Percentiles rank a stretch among this genome's conserved stretches.
Evolutionary conservation across 2,888 invertebrate species (phyloP).

Genomic region (Odontocolon sp.): DNA sequence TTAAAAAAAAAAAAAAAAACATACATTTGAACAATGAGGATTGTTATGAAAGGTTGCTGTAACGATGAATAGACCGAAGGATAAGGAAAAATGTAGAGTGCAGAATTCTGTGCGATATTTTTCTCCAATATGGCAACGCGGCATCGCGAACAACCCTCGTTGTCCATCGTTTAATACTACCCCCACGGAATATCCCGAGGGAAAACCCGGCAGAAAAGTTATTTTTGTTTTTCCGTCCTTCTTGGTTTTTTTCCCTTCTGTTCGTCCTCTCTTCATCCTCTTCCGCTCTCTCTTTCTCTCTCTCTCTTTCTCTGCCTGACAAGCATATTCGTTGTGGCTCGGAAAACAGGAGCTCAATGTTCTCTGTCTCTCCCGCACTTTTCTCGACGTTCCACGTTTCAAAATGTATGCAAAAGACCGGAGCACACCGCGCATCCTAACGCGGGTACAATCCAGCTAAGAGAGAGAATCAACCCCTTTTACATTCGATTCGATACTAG

Average conservation of each 20-base stretch:
- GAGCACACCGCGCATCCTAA: conserved; percentile 78
- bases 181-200: conserved; percentile 54
- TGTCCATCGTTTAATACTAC: conserved; percentile 61
- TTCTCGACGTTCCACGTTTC: conserved; percentile 73
- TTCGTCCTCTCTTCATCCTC: not conserved
- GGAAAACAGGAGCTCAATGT: conserved; percentile 36
- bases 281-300: conserved; percentile 25
- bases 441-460: conserved; percentile 73
- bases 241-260: conserved; percentile 55
- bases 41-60: not conserved
- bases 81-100: conserved; percentile 18
- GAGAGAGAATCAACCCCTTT: conserved; percentile 65
- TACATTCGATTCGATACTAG: conserved; percentile 31
- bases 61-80: conserved; percentile 5
- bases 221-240: conserved; percentile 57
- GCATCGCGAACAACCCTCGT: conserved; percentile 47
- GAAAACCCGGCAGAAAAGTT: conserved; percentile 51
- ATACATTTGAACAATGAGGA: not conserved
- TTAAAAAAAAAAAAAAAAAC: conserved; percentile 2
- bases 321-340: conserved; percentile 73
- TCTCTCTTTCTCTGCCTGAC: conserved; percentile 56
- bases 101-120: conserved; percentile 27
- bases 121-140: conserved; percentile 50
- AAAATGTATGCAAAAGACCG: conserved; percentile 80
- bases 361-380: conserved; percentile 8